Evolutionary conservation across 2,797 vertebrate genomes (phyloP), one percentile per base, ranked within the genome.

Genomic region (Dryobates pubescens): DNA sequence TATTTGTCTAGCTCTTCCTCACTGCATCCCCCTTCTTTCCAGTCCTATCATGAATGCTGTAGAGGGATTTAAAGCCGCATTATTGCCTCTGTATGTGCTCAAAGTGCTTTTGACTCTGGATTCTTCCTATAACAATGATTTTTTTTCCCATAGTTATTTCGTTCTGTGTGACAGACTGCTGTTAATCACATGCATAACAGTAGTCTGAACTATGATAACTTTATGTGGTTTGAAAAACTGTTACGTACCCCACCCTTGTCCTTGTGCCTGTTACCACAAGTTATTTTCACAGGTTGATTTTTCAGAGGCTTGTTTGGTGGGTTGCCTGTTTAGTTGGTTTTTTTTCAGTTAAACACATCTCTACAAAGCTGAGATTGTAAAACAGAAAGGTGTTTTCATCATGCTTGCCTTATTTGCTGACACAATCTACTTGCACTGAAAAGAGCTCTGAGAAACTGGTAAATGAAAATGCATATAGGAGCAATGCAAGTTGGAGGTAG

Each of bases 341-440:
- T 67, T 81, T 62, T 57, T 32, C 0, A 38, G 51, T 49, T 76
- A 87, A 92, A 85, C 54, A 79, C 30, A 19, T 82, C 61, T 81
- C 79, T 79, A 49, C 49, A 79, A 90, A 94, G 38, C 38, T 82
- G 62, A 82, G 62, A 89, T 87, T 89, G 74, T 90, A 89, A 90
- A 92, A 61, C 22, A 68, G 58, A 93, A 90, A 74, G 65, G 79
- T 95, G 58, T 82, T 93, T 92, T 62, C 10, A 74, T 32, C 36
- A 70, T n/a, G n/a, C 34, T 79, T 64, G 79, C 61, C 51, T 64
- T 88, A 79, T 90, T 88, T 89, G 68, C 32, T 93, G 69, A 74
- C 62, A 80, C 47, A 64, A 29, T 22, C 23, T 69, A 65, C 24
- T 82, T 89, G 11, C 14, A 43, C 5, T 64, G 51, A 67, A n/a